phyloP scores from a whole-genome alignment of 2,113 vertebrate species.

The Arizona elegans region DNA sequence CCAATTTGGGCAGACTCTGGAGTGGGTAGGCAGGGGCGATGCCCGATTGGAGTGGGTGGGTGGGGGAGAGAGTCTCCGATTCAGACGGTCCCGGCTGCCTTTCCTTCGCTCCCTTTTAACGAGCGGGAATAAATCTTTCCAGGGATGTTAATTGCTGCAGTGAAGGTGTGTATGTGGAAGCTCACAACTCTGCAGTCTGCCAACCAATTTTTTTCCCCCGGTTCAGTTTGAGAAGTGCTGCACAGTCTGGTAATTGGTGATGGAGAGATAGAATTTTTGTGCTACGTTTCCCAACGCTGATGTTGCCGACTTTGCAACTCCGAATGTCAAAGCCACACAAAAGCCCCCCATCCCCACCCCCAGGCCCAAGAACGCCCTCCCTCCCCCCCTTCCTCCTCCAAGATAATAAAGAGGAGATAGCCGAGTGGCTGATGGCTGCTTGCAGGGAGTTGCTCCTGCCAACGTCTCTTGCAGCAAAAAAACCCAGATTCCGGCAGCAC shows the following conservation, averaged over 20 bases:
- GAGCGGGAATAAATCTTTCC: background rate
- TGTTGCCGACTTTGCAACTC: background rate
- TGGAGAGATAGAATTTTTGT: background rate
- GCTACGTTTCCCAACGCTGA: background rate
- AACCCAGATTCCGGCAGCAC: too few relatives aligned
- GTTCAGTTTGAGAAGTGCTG: background rate
- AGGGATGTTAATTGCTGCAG: conserved; percentile 6
- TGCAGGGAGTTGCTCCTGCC: background rate
- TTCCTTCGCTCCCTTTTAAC: background rate
- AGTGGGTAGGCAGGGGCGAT: too few relatives aligned
- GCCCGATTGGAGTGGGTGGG: background rate
- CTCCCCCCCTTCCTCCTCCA: background rate
- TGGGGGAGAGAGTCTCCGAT: background rate
- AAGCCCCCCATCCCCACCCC: background rate
- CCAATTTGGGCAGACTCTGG: background rate
- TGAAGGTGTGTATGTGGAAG: background rate
- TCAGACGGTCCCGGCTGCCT: background rate
- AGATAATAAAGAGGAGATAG: too few relatives aligned
- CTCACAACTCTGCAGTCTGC: background rate
- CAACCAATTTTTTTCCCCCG: background rate
- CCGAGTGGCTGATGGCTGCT: background rate
- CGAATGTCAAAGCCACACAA: background rate
- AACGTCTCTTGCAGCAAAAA: background rate
- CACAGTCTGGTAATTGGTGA: background rate
- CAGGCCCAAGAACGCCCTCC: background rate